Base-by-base conservation (phyloP, 2,888 invertebrate species). In the Drosophila demipolita region DNA sequence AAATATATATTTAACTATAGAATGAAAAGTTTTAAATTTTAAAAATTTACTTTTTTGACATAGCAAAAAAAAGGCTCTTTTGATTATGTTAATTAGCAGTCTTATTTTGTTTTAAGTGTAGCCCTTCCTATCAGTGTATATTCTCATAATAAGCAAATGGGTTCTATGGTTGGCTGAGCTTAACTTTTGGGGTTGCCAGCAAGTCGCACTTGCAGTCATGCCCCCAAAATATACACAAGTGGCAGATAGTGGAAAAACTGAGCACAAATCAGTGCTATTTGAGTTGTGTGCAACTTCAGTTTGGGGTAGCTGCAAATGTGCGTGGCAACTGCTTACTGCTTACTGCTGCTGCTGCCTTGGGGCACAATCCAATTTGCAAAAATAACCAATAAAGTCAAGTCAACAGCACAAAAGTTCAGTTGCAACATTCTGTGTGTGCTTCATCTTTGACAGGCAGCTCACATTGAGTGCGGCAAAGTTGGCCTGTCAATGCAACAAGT, bases 121-220 rank as follows among this genome's bases (percentile, higher is more conserved):
- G 6, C 26, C 26, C 12, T 29, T 29, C 23, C 67, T 42, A 12
- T 45, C 45, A 60, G 33, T 62, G 65, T 74, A 70, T 79, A 89
- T 86, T 78, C 76, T 86, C 85, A 86, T 86, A 86, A 89, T 87
- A 89, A 86, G 89, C 88, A 84, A 89, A 89, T 86, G 88, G 75
- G 88, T 87, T 86, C 74, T 64, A 72, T 76, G 85, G 75, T 89
- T 85, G 90, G 90, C 77, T 89, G 88, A 88, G 88, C 87, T 89
- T 87, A 89, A 80, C 85, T 89, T 85, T 87, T 89, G 72, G 85
- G 86, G 59, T 83, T 84, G 83, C 69, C 87, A 75, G 80, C 83
- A 68, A 71, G 71, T 75, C 70, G 67, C 50, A 53, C 40, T 36
- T 50, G 32, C 23, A 66, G 64, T 60, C 48, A 54, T 54, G 17